phyloP scores from a whole-genome alignment of 1,140 invertebrate species.

The Meloidogyne hapla region DNA sequence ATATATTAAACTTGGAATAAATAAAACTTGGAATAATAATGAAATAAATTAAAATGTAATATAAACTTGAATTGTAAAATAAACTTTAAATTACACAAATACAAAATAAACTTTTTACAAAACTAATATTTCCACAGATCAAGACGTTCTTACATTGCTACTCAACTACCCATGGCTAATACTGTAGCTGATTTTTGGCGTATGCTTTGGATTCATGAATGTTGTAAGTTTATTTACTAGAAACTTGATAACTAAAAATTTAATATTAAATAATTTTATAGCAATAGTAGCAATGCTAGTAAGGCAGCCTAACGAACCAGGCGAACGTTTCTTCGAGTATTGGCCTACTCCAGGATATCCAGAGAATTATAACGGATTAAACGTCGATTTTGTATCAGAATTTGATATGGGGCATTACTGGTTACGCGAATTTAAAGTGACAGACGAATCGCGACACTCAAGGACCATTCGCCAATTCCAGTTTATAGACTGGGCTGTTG shows the following conservation, averaged over 20 bases:
- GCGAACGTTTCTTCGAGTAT: slow-evolving; percentile 96
- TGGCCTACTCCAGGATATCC: slow-evolving; percentile 74
- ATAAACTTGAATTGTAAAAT: too few species aligned
- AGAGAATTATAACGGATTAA: slow-evolving; percentile 84
- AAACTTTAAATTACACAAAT: not conserved
- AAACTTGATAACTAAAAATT: not conserved
- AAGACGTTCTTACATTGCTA: slow-evolving; percentile 89
- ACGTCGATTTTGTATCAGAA: slow-evolving; percentile 97
- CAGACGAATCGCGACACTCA: slow-evolving; percentile 70
- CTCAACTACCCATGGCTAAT: slow-evolving; percentile 90
- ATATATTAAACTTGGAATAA: too few species aligned
- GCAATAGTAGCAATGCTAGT: slow-evolving; percentile 95
- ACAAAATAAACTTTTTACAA: not conserved
- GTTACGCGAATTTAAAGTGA: slow-evolving; percentile 74
- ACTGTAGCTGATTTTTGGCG: slow-evolving; percentile 98
- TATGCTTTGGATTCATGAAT: slow-evolving; percentile 99
- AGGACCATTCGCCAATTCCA: slow-evolving; percentile 96
- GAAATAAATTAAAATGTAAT: too few species aligned
- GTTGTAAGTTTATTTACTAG: slow-evolving; percentile 69
- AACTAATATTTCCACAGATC: slow-evolving; percentile 68
- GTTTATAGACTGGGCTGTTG: slow-evolving; percentile 93
- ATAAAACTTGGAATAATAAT: too few species aligned
- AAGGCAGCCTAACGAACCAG: slow-evolving; percentile 81
- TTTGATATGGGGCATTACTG: slow-evolving; percentile 99
- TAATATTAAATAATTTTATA: not conserved